Evolutionary conservation across 2,113 vertebrate species (phyloP).

Genomic region (Psittacula cyanocephala): DNA sequence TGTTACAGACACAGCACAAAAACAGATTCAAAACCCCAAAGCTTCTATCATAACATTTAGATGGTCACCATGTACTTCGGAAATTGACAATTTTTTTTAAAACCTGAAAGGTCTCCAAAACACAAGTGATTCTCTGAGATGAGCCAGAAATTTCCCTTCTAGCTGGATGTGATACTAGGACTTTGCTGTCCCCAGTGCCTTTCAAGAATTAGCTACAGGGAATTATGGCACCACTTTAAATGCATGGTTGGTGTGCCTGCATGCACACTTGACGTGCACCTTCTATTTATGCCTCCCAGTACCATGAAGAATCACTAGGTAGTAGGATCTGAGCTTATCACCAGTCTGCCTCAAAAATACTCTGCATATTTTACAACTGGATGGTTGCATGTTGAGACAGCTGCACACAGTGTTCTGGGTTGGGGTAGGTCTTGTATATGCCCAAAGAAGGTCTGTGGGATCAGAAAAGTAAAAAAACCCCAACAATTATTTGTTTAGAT

Average conservation of each 20-base stretch:
- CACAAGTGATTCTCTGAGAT: background rate
- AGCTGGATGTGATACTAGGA: background rate
- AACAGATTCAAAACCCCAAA: background rate
- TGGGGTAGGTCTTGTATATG: fast-evolving
- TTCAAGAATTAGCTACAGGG: background rate
- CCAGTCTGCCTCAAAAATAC: background rate
- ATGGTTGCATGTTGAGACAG: background rate
- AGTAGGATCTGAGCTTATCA: background rate
- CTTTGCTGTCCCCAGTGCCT: background rate
- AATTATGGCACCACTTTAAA: background rate
- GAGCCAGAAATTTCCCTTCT: background rate
- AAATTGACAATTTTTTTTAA: background rate
- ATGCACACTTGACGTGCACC: background rate
- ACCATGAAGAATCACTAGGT: background rate
- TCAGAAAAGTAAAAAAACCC: background rate
- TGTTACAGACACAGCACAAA: background rate
- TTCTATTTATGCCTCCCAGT: background rate
- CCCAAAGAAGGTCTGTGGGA: background rate
- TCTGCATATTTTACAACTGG: background rate
- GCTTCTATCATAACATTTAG: background rate
- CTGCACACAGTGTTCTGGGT: background rate
- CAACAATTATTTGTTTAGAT: background rate
- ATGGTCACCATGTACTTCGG: background rate
- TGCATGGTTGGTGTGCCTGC: background rate
- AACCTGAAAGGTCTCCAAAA: background rate